Evolutionary conservation across 2,797 vertebrate genomes (phyloP).

Genomic region (Lates japonicus): DNA sequence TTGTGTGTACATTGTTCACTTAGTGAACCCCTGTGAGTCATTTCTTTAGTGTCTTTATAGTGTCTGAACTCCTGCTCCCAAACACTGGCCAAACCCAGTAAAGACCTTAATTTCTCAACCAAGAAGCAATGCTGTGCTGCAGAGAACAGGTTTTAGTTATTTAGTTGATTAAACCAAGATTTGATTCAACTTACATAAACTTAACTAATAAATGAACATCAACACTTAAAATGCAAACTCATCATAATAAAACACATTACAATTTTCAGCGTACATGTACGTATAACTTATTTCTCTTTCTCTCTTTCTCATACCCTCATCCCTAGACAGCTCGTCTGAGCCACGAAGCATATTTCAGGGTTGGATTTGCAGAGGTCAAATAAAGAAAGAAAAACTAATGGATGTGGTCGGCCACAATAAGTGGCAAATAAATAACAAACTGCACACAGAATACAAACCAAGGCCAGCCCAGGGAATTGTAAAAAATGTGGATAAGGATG

Average conservation of each 20-base stretch:
- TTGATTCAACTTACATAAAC: not conserved
- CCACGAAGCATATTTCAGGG: not conserved
- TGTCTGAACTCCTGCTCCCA: not conserved
- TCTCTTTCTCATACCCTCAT: not conserved
- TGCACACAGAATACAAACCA: not conserved
- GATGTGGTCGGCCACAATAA: rapidly evolving
- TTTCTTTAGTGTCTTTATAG: not conserved
- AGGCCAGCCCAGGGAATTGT: not conserved
- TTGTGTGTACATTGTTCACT: too few relatives aligned
- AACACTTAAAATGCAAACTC: not conserved
- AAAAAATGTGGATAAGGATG: not conserved
- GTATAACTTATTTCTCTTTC: not conserved
- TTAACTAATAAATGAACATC: not conserved
- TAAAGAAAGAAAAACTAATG: not conserved
- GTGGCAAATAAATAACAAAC: not conserved
- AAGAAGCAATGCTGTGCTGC: not conserved
- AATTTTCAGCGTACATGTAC: too few relatives aligned
- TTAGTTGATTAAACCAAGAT: not conserved
- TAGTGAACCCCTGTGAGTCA: not conserved
- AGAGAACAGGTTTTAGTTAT: not conserved
- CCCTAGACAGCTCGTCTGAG: too few relatives aligned
- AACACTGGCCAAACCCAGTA: not conserved
- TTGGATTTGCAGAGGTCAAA: not conserved
- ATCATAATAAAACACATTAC: not conserved
- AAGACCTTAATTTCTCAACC: not conserved